A percentile compares a stretch with the other conserved stretches of the same genome.
phyloP scores from a whole-genome alignment of 2,888 invertebrate genomes.

The Philereme vetulata region DNA sequence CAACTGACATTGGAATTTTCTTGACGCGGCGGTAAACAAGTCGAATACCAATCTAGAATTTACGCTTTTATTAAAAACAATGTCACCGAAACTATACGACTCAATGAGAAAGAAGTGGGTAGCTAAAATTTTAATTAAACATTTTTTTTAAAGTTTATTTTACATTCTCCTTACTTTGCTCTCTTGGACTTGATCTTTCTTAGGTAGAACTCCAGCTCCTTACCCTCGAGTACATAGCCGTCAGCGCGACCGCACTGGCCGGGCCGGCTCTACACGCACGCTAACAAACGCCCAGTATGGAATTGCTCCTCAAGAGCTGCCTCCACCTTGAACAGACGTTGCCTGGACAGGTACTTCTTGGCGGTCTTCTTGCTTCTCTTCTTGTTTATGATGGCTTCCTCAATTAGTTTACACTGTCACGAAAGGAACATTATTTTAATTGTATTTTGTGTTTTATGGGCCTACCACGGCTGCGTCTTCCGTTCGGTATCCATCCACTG shows the following conservation, averaged over 20 bases:
- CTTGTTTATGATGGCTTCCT: slow-evolving; percentile 96
- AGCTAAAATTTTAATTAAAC: too few species aligned
- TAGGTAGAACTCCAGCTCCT: slow-evolving; percentile 99
- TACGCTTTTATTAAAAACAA: not conserved
- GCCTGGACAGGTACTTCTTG: slow-evolving; percentile 96
- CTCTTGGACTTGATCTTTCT: slow-evolving; percentile 99
- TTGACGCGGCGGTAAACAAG: slow-evolving; percentile 25
- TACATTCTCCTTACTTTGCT: slow-evolving; percentile 89
- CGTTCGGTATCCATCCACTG: too few species aligned
- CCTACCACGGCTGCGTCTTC: too few species aligned
- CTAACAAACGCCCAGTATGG: slow-evolving; percentile 97
- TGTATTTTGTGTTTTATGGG: too few species aligned
- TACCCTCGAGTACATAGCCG: slow-evolving; percentile 99
- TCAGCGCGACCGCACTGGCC: slow-evolving; percentile 99
- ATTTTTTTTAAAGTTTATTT: slow-evolving; percentile 71
- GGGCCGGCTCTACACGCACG: slow-evolving; percentile 97
- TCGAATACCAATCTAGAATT: slow-evolving; percentile 25
- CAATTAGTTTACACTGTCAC: slow-evolving; percentile 67
- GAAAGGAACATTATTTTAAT: too few species aligned
- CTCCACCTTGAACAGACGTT: slow-evolving; percentile 97
- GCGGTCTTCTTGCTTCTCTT: slow-evolving; percentile 96
- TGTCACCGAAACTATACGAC: too few species aligned
- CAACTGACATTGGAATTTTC: slow-evolving; percentile 29
- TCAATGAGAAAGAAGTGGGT: too few species aligned
- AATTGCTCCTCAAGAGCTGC: slow-evolving; percentile 97